Evolutionary conservation across 2,797 vertebrate species (phyloP), one percentile per base, ranked within the genome.

Genomic region (Siniperca obscura): DNA sequence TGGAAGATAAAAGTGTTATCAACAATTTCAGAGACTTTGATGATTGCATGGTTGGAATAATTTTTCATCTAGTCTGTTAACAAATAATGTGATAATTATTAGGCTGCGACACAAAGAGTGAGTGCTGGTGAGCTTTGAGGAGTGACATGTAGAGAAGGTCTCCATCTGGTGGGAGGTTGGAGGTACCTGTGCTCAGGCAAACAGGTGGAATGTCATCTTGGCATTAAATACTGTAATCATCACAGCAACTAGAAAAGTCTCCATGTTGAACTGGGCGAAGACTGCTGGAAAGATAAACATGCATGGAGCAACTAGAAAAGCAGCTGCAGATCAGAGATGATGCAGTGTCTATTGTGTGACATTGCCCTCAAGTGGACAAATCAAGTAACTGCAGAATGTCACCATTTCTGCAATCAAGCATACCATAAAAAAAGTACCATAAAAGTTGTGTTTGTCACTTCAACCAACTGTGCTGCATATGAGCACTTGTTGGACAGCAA

Each of bases 321-420:
- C 30, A 66, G 7, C 12, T 46, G 25, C 36, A 61, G 12, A n/a
- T 30, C 1, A 22, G 34, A 19, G 2, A 50, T 53, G n/a, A 62
- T 25, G 38, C 21, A 10, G 6, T 17, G 7, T 56, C 4, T 38
- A n/a, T 64, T 78, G 74, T 85, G 50, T 70, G 25, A 75, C 53
- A 82, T 38, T 80, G 87, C 78, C 85, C 86, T 87, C 89, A 74
- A 78, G 79, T 85, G 89, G 86, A 76, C 8, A 21, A 13, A 55
- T 53, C 0, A 2, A 17, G 40, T 42, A 55, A 86, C 38, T 85
- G 68, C 81, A 81, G 16, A 7, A 44, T 44, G 42, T 13, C 14
- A 14, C 42, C 27, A 30, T 30, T 30, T 30, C 27, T 16, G 2
- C 19, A 40, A 19, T 25, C 3, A 68, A 44, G 4, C 3, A 6